Base-by-base conservation (phyloP, 2,797 vertebrate genomes). In the Ctenochaetus hawaiiensis region DNA sequence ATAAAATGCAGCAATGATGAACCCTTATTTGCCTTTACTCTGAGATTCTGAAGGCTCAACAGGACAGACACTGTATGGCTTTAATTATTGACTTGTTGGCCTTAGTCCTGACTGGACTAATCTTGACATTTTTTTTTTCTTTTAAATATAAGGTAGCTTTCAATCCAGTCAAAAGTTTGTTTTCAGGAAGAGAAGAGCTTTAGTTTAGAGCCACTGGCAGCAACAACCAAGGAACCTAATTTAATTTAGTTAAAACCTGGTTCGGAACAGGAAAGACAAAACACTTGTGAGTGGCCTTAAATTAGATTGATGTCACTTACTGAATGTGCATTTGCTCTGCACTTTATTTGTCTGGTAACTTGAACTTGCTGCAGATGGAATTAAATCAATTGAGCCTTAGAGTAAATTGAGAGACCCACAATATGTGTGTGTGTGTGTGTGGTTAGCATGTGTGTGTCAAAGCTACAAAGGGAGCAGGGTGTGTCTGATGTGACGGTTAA, bases 251-350 rank as follows among this genome's bases (percentile, higher is more conserved):
- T 81, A 67, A 81, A 85, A 84, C 70, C 69, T 75, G 22, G 2
- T 4, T 41, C 61, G 48, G 47, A 64, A 58, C 0, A 18, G 63
- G 16, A 49, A 51, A 44, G 49, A 62, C 48, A 20, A 76, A 78
- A 48, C 67, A 58, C 62, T 76, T 30, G 34, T 51, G 67, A 67
- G 83, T 62, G 66, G 65, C 63, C 23, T 68, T 54, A 39, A 88
- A 83, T 89, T 45, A 86, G 71, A 90, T 75, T 51, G 58, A 80
- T 74, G 72, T 75, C 78, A 81, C 80, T 86, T 58, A 83, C 75
- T 60, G 70, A 70, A 68, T 57, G 59, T 48, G 77, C 67, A 53
- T 75, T 83, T 34, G 34, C 83, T 75, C 63, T 60, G 75, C 67
- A 47, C 66, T 77, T 66, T 53, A 72, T 77, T 77, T 59, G 61